Conservation (phyloP, 2,888 invertebrate species). For the Tiliacea aurago region DNA sequence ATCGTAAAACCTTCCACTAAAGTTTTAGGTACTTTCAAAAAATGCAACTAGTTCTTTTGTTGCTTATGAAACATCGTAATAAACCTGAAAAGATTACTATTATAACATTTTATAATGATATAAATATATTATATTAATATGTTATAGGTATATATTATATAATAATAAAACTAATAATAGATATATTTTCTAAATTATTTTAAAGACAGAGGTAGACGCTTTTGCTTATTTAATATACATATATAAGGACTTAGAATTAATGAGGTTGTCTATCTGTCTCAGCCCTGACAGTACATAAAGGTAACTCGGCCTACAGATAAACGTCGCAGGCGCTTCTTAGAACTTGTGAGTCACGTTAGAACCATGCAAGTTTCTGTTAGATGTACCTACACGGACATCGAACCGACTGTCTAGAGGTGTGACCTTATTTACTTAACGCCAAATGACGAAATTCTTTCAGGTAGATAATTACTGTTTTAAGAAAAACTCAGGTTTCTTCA, state of each 20-base stretch:
- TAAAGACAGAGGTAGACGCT: not conserved
- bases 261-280: conserved; percentile 24
- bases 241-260: conserved; percentile 13
- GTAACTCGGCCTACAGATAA: conserved; percentile 56
- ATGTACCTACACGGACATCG: conserved; percentile 72
- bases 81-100: conserved; percentile 14
- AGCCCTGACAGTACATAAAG: conserved; percentile 40
- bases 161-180: no score
- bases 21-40: conserved; percentile 39
- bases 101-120: not conserved
- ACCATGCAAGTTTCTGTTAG: conserved; percentile 69
- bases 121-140: no score
- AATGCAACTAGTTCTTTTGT: conserved; percentile 54
- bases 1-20: conserved; percentile 55
- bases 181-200: conserved; percentile 11
- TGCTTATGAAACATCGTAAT: conserved; percentile 29
- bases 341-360: conserved; percentile 74
- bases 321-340: conserved; percentile 56
- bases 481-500: not conserved
- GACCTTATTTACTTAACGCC: conserved; percentile 68
- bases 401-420: conserved; percentile 68
- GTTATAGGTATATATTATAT: no score
- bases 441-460: conserved; percentile 59
- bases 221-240: conserved; percentile 15
- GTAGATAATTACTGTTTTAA: conserved; percentile 6